phyloP scores from a whole-genome alignment of 2,888 invertebrate genomes.

The Lobophora halterata region DNA sequence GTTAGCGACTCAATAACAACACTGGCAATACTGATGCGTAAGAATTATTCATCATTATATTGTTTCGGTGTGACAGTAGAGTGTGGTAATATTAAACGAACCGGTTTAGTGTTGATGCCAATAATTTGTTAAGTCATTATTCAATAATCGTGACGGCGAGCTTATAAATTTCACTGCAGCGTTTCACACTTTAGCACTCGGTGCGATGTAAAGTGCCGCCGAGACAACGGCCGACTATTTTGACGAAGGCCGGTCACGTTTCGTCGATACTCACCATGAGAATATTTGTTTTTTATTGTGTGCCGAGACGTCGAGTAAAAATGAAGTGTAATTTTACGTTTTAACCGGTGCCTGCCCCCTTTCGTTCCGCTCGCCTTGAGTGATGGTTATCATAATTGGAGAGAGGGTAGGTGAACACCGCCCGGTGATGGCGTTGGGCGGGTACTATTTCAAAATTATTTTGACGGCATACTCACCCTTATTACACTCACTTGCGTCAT shows the following conservation, averaged over 20 bases:
- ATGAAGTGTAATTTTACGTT: conserved; percentile 80
- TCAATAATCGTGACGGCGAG: conserved; percentile 75
- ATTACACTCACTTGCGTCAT: conserved; percentile 3
- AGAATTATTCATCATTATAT: conserved; percentile 32
- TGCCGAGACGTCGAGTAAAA: conserved; percentile 73
- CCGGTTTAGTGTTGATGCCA: conserved; percentile 55
- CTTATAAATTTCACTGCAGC: conserved; percentile 75
- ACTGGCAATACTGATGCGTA: conserved; percentile 21
- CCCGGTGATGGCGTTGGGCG: conserved; percentile 64
- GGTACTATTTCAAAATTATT: conserved; percentile 50
- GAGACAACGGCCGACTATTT: conserved; percentile 78
- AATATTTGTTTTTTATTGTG: conserved; percentile 80
- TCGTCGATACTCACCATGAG: conserved; percentile 78
- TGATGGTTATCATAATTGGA: conserved; percentile 80
- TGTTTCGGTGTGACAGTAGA: conserved; percentile 38
- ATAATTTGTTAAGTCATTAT: conserved; percentile 71
- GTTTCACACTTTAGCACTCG: conserved; percentile 80
- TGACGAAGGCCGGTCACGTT: conserved; percentile 80
- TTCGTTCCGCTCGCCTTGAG: conserved; percentile 80
- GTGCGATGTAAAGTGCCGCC: conserved; percentile 69
- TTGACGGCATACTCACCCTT: conserved; percentile 37
- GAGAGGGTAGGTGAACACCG: conserved; percentile 73
- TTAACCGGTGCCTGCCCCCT: conserved; percentile 78
- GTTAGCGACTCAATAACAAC: conserved; percentile 3
- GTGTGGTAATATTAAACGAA: conserved; percentile 46